Evolutionary conservation across 1,140 invertebrate species (phyloP), one percentile per base, ranked within the genome.

Genomic region (Lepeophtheirus salmonis): DNA sequence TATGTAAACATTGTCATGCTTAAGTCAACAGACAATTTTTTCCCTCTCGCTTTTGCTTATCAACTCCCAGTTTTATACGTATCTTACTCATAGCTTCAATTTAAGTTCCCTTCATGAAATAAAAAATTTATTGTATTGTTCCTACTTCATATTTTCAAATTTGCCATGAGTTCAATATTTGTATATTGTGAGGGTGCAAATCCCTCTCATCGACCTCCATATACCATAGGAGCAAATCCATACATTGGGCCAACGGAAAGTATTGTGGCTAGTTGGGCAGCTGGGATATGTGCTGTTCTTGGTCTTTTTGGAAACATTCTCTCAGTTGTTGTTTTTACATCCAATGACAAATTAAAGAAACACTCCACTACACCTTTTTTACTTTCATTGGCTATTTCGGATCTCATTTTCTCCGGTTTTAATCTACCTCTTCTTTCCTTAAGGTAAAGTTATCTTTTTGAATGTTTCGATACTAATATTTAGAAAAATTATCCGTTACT

Each of bases 361-460:
- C 55, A 57, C 26, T 2, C 26, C 2, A 57, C 55, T 17, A 57
- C 26, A 14, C 55, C 55, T 17, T 57, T 57, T 41, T n/a, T 57
- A 25, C 23, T 57, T 14, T 57, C 55, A 13, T 48, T 57, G 23
- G 55, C 55, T 25, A n/a, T 57, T 2, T 57, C 55, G 10, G 55
- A 57, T 41, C 55, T 57, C 13, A 57, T 57, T 30, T 57, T 57
- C 55, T 26, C 20, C 26, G 3, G 13, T 23, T 57, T 57, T 25
- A 57, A 57, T 21, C 16, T 57, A n/a, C 55, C 55, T 26, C 55
- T 57, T 16, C 17, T 57, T 20, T 17, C 55, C 4, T n/a, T 17
- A 2, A 1, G 55, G 55, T 57, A 20, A 54, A 20, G 21, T 16
- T 18, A 16, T 54, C 14, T 41, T 41, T 41, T 41, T 41, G 30